These are phyloP conservation scores for Rhingia campestris DNA, from an alignment of 2,888 invertebrate species.

Conservation along the genomic window DNA sequence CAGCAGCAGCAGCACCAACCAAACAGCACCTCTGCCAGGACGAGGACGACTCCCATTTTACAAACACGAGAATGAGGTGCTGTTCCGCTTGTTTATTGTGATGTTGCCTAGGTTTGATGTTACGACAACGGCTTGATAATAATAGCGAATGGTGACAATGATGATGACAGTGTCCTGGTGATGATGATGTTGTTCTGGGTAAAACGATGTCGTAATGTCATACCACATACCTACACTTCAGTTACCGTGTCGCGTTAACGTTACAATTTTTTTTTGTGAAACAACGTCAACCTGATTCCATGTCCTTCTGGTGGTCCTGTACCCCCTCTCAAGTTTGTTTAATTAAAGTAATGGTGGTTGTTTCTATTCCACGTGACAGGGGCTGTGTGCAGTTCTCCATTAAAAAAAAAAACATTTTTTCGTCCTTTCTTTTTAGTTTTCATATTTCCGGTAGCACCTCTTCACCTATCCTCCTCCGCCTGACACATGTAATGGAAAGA, in stretches of 20 bases:
- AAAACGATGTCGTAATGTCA: constrained; percentile 62
- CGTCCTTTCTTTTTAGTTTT: constrained; percentile 27
- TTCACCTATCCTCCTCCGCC: background rate
- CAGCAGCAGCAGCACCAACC: constrained; percentile 1
- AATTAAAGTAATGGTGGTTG: constrained; percentile 74
- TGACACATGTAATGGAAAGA: constrained; percentile 64
- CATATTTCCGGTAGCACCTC: constrained; percentile 30
- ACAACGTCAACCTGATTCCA: constrained; percentile 59
- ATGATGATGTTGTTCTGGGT: constrained; percentile 33
- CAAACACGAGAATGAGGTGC: constrained; percentile 22
- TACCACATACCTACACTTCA: constrained; percentile 34
- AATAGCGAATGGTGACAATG: constrained; percentile 68
- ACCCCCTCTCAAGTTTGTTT: constrained; percentile 58
- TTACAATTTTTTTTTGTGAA: constrained; percentile 20
- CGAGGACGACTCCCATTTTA: background rate
- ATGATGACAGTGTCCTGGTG: constrained; percentile 59
- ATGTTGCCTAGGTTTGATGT: constrained; percentile 71
- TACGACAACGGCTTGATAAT: constrained; percentile 62
- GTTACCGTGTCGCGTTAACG: constrained; percentile 50
- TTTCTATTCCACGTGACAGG: constrained; percentile 64
- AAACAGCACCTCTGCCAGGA: background rate
- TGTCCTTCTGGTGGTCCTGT: constrained; percentile 14
- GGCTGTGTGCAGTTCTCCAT: constrained; percentile 59
- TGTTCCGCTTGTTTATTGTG: constrained; percentile 69
- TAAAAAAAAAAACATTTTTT: constrained; percentile 48